Conservation (phyloP, 2,888 invertebrate genomes). For the Anthrax anthrax region DNA sequence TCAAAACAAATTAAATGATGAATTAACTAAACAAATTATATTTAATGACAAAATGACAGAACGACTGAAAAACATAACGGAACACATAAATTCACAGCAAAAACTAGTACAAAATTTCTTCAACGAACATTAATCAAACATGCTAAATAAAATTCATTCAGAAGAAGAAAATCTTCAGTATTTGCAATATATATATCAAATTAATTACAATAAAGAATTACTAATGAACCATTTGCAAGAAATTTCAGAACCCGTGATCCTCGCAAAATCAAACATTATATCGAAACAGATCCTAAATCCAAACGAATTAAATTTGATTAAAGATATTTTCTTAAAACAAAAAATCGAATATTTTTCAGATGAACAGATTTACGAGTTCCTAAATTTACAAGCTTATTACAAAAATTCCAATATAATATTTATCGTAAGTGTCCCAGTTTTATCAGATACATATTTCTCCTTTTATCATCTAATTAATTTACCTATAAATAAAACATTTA, state of each 20-base stretch:
- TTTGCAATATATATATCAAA: slow-evolving; percentile 4
- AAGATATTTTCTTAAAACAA: no score
- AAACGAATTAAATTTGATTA: neutral
- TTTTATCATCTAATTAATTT: no score
- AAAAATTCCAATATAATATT: no score
- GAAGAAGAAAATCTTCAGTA: slow-evolving; percentile 4
- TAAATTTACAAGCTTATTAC: neutral
- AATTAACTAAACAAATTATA: neutral
- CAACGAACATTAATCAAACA: neutral
- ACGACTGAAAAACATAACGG: slow-evolving; percentile 7
- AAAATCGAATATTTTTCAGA: neutral
- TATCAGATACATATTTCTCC: no score
- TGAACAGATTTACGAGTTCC: neutral
- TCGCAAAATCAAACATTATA: neutral
- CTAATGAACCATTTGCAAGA: slow-evolving; percentile 3
- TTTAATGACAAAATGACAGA: slow-evolving; percentile 5
- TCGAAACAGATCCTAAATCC: neutral
- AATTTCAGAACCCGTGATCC: neutral
- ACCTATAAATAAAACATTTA: no score
- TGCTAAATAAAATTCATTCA: slow-evolving; percentile 1
- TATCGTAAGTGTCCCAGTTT: no score
- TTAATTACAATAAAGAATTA: slow-evolving; percentile 5
- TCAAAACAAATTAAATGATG: slow-evolving; percentile 2
- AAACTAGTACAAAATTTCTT: slow-evolving; percentile 4
- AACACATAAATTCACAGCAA: slow-evolving; percentile 9